Evolutionary conservation across 2,797 vertebrate species (phyloP), one percentile per base, ranked within the genome.

Genomic region (Hozukius guyotensis): DNA sequence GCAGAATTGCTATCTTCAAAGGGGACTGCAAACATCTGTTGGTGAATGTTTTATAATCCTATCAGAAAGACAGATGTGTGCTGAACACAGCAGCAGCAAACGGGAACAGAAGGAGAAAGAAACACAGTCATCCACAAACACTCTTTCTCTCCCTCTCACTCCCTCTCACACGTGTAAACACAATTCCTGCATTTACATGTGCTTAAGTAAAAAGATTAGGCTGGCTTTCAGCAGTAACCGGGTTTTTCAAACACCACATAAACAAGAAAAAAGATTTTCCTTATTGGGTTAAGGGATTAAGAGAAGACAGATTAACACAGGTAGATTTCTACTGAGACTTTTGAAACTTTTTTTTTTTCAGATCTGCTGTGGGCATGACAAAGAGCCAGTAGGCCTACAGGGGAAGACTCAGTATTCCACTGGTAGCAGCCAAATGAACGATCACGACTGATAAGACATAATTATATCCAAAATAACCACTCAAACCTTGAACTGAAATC

Each of bases 1-100:
- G 84, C 77, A 78, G 72, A 83, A 82, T 63, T 77, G 73, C 84
- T 80, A 78, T 89, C 91, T 91, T 93, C 84, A 91, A 90, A 92
- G 88, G 85, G 81, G 80, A 75, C 80, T 55, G 78, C 79, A 85
- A 93, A 93, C 93, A 94, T 93, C 90, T 92, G 93, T 83, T 82
- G 84, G 86, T 78, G 85, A 90, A 89, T 87, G 88, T 87, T 93
- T 91, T 92, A 91, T 91, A 93, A 92, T 94, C 92, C 92, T 91
- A 91, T 92, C 92, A 93, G 87, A 88, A 88, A 92, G 86, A 92
- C 92, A 93, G 89, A 93, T 93, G 90, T 92, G 92, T 81, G 81
- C 75, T 38, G 78, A 87, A 89, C 81, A 69, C 85, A 56, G 88
- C 74, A 49, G 82, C 81, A 77, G 84, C 80, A 89, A 81, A 87